Conservation (phyloP, 92 coral and sea anemone genomes). For the Metridium senile region DNA sequence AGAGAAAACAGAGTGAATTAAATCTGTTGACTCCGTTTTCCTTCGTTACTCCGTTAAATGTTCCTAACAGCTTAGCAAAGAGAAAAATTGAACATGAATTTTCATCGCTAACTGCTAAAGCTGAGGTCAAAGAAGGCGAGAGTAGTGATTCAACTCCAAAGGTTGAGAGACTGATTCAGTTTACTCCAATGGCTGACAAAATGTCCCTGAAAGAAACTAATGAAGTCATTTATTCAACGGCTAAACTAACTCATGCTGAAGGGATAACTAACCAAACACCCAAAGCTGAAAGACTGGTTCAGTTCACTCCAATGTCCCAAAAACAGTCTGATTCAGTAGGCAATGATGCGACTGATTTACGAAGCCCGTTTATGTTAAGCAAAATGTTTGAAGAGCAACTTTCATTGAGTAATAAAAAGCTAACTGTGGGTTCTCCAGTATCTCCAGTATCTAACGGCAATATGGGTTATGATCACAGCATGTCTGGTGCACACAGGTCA, state of each 20-base stretch:
- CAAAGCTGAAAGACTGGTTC: background rate
- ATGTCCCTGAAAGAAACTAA: background rate
- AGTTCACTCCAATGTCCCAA: background rate
- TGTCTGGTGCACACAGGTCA: conserved; percentile 4
- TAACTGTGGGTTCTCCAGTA: background rate
- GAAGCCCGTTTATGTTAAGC: conserved; percentile 5
- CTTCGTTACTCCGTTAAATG: conserved; percentile 15
- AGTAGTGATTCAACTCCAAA: no score
- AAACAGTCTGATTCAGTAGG: background rate
- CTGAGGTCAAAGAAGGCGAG: background rate
- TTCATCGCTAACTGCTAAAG: background rate
- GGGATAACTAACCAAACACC: background rate
- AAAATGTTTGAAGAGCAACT: conserved; percentile 11
- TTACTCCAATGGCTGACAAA: background rate
- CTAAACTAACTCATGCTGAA: no score
- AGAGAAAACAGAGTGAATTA: background rate
- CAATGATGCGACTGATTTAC: background rate
- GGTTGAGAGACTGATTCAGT: background rate
- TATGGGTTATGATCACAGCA: background rate
- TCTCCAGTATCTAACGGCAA: background rate
- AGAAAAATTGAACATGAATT: background rate
- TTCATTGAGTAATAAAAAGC: conserved; percentile 1
- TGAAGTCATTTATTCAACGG: no score
- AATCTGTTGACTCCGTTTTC: conserved; percentile 22
- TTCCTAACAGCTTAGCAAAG: background rate